Base-by-base conservation (phyloP, 2,888 invertebrate genomes). In the Exephanes ischioxanthus region DNA sequence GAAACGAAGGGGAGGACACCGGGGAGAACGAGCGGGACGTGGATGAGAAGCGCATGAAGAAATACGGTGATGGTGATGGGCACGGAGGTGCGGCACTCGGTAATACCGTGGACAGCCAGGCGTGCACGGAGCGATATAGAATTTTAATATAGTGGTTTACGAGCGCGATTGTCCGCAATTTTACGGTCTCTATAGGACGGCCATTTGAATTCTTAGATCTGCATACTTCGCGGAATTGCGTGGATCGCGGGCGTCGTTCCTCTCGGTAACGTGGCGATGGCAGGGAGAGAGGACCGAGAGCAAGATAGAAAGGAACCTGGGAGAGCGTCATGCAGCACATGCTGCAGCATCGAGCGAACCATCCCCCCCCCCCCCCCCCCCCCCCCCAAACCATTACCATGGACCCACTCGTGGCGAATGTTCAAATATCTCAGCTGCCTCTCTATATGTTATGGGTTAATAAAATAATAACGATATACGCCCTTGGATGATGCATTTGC, bases 121-220 rank as follows among this genome's bases (percentile, higher is more conserved):
- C 87, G 88, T 86, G 79, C 75, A 83, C 80, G 87, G 87, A 83
- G 89, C 90, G 92, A 93, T 94, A 94, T 93, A 94, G 93, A 94
- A 94, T 94, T 94, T 94, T 94, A 94, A 94, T 93, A 93, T 93
- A 93, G 93, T 93, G 93, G 87, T 94, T 94, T 94, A 93, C 92
- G 94, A 93, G 93, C 92, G 92, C 93, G 93, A 94, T 94, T 94
- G 94, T 94, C 94, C 93, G 92, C 91, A 91, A 93, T 94, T 93
- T 94, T 93, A 94, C 90, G 91, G 91, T 87, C 91, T 91, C 89
- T 90, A 91, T 91, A 92, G 93, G 91, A 88, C 91, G 89, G 91
- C 92, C 93, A 94, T 94, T 94, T 93, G 91, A 94, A 94, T 94
- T 94, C 94, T 94, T 93, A 93, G 93, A 94, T 94, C 93, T 93